Evolutionary conservation across 2,797 vertebrate genomes (phyloP).

Genomic region (Alca torda): DNA sequence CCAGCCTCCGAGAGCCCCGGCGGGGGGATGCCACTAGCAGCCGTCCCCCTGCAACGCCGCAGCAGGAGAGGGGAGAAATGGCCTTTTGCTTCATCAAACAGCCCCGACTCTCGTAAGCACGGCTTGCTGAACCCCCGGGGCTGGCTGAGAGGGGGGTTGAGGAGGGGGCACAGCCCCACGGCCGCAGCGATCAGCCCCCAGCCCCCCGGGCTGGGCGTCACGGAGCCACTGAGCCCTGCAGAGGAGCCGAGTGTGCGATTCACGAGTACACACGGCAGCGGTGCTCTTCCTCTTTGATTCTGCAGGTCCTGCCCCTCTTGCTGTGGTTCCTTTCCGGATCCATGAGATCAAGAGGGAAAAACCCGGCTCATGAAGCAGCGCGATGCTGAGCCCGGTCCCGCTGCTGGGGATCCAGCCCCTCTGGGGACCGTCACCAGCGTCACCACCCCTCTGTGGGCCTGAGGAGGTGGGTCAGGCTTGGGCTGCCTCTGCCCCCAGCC

Average conservation of each 20-base stretch:
- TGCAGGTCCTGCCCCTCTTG: not conserved
- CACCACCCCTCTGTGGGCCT: accelerated
- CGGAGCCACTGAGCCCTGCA: not conserved
- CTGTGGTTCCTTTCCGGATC: not conserved
- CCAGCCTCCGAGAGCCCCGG: not conserved
- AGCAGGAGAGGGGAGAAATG: not conserved
- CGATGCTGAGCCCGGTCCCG: not conserved
- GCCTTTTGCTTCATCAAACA: not conserved
- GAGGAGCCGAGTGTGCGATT: accelerated
- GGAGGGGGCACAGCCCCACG: not conserved
- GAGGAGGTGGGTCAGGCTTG: not conserved
- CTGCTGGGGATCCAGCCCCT: not conserved
- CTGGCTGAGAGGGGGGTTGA: not conserved
- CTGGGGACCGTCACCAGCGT: not conserved
- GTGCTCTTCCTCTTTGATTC: not conserved
- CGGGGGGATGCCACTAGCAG: accelerated
- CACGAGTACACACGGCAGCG: accelerated
- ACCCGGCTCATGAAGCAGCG: accelerated
- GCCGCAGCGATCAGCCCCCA: accelerated
- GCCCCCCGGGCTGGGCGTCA: not conserved
- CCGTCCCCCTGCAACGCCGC: accelerated
- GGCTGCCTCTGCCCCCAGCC: not conserved
- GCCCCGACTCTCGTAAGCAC: not conserved
- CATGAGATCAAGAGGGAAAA: not conserved
- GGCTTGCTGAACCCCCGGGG: accelerated